phyloP scores from a whole-genome alignment of 2,113 vertebrate genomes.

The Phalacrocorax pelagicus region DNA sequence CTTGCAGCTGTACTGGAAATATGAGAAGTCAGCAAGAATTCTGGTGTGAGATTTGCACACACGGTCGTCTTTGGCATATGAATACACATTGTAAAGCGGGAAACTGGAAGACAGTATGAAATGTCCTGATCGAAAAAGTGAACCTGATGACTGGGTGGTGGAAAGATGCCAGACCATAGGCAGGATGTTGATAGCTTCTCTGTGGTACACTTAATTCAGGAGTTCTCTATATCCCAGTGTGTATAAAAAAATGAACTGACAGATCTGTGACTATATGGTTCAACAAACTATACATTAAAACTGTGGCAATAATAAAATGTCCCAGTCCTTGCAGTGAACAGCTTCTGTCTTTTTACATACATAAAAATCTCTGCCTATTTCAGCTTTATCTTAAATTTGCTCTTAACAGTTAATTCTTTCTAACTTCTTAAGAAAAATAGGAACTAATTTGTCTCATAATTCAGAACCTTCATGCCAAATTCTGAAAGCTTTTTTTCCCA shows the following conservation, averaged over 20 bases:
- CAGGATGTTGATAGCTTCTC: constrained; percentile 5
- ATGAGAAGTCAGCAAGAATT: constrained; percentile 18
- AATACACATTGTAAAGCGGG: neutral
- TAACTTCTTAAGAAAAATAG: neutral
- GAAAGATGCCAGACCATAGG: constrained; percentile 42
- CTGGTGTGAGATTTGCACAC: constrained; percentile 17
- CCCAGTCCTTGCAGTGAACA: neutral
- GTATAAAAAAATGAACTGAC: constrained; percentile 2
- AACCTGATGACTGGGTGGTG: constrained; percentile 20
- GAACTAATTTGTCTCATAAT: neutral
- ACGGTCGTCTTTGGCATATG: neutral
- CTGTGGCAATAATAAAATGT: neutral
- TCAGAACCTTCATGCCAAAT: neutral
- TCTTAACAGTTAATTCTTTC: neutral
- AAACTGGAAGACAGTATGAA: constrained; percentile 15
- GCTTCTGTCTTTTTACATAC: neutral
- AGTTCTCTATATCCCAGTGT: neutral
- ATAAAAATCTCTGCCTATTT: neutral
- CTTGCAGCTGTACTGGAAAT: neutral
- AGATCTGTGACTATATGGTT: neutral
- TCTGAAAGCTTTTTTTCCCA: neutral
- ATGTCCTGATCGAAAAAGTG: constrained; percentile 7
- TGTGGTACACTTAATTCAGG: neutral
- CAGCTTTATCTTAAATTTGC: neutral
- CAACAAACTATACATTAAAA: neutral